These are phyloP conservation scores for Melanotaenia trifasciata DNA, from an alignment of 2,797 vertebrate genomes.

Conservation along the genomic window DNA sequence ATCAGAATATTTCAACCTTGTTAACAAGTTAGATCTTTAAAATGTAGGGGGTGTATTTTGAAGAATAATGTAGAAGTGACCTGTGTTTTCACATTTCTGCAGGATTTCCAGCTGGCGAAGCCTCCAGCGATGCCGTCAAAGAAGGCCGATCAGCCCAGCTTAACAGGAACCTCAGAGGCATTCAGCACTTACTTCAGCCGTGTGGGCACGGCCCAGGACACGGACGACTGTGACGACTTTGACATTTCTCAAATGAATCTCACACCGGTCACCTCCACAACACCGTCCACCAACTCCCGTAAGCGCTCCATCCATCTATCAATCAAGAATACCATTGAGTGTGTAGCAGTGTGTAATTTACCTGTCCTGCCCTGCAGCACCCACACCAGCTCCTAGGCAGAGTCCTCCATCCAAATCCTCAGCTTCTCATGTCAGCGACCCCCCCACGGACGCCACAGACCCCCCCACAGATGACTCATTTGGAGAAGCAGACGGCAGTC, in stretches of 20 bases:
- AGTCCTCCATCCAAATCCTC: constrained; percentile 97
- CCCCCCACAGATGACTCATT: constrained; percentile 91
- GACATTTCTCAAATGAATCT: constrained; percentile 99
- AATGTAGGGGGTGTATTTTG: neutral
- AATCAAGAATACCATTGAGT: neutral
- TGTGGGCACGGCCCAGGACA: constrained; percentile 95
- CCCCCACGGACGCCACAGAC: constrained; percentile 84
- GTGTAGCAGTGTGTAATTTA: constrained; percentile 25
- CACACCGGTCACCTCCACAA: constrained; percentile 98
- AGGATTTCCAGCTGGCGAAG: constrained; percentile 97
- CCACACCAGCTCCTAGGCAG: constrained; percentile 94
- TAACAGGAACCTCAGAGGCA: constrained; percentile 95
- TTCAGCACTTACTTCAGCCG: constrained; percentile 97
- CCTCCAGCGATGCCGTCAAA: constrained; percentile 92
- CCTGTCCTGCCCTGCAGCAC: constrained; percentile 82
- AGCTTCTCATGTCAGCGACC: constrained; percentile 91
- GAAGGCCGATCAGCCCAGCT: constrained; percentile 89
- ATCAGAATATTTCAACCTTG: neutral
- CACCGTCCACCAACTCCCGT: constrained; percentile 98
- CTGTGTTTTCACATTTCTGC: neutral
- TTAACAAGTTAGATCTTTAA: neutral
- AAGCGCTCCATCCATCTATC: constrained; percentile 65
- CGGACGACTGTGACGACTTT: constrained; percentile 98
- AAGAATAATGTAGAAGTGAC: neutral
- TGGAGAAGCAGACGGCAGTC: constrained; percentile 95